Base-by-base conservation (phyloP, 2,797 vertebrate species). In the Myiotriccus ornatus region DNA sequence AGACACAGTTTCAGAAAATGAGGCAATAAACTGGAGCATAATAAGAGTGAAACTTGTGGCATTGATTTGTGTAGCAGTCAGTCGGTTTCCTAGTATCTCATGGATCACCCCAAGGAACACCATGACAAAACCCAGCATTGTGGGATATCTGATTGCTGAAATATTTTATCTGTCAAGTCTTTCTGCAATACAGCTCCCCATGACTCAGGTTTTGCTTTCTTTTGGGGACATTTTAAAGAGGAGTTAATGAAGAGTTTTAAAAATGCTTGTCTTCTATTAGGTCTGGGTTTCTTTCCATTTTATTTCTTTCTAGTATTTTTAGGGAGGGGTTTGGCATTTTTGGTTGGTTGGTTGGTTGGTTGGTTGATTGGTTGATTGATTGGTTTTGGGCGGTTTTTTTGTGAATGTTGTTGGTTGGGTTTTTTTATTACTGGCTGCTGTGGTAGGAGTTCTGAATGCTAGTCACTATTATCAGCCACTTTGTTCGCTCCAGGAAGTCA, bases 401-500 rank as follows among this genome's bases (percentile, higher is more conserved):
- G 7, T 43, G 9, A 22, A 20, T 5, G 19, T 14, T 8, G 27
- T 9, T 20, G 25, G 13, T 34, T 59, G 27, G 6, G 0, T 4
- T 75, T 82, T 80, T 71, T 71, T 75, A 16, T 69, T 59, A 28
- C n/a, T 57, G 12, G 43, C 34, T 65, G 18, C 52, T 86, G 13
- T 57, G 46, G 17, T 68, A 69, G 46, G 32, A 93, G 34, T 73
- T 47, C 64, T 73, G 32, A 62, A 37, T 47, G 24, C 8, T 87
- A 49, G 59, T 55, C 30, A 28, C 28, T 71, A 17, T 53, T 87
- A 85, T n/a, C 87, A 94, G 73, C 62, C 59, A 52, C 39, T 96
- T 96, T 84, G 64, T 95, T 90, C 63, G 9, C 83, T 89, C 88
- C 90, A 95, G 69, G 57, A 92, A 91, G 47, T 63, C 56, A 18